Percentiles rank a stretch among this genome's conserved stretches.
phyloP scores from a whole-genome alignment of 2,797 vertebrate genomes.

The Nasua narica region DNA sequence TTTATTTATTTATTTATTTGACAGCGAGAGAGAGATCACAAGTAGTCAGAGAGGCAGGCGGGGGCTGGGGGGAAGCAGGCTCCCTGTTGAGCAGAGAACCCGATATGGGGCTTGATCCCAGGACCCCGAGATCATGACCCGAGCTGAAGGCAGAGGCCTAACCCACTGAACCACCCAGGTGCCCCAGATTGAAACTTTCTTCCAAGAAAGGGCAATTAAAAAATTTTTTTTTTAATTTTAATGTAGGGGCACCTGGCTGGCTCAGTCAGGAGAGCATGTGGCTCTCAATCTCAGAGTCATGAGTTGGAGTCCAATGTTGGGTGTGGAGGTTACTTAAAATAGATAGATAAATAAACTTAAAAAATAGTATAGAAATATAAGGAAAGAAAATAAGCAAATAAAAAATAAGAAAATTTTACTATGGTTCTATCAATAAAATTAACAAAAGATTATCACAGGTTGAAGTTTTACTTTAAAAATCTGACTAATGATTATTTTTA shows the following conservation, averaged over 20 bases:
- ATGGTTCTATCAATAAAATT: not conserved
- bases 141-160: too few species aligned
- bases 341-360: not conserved
- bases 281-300: not conserved
- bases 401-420: not conserved
- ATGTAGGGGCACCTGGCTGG: not conserved
- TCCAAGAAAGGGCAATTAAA: not conserved
- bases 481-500: not conserved
- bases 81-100: too few species aligned
- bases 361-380: not conserved
- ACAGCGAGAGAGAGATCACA: too few species aligned
- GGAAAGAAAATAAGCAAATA: not conserved
- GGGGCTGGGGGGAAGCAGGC: too few species aligned
- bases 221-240: not conserved
- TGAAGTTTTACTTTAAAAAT: conserved; percentile 25
- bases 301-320: not conserved
- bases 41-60: too few species aligned
- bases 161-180: too few species aligned
- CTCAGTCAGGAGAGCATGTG: not conserved
- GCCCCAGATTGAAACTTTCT: too few species aligned
- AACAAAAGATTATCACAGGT: not conserved
- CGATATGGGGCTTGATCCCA: too few species aligned
- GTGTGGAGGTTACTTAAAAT: not conserved
- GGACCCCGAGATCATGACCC: too few species aligned
- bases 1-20: too few species aligned